Evolutionary conservation across 2,797 vertebrate species (phyloP).

Genomic region (Gambelia wislizenii): DNA sequence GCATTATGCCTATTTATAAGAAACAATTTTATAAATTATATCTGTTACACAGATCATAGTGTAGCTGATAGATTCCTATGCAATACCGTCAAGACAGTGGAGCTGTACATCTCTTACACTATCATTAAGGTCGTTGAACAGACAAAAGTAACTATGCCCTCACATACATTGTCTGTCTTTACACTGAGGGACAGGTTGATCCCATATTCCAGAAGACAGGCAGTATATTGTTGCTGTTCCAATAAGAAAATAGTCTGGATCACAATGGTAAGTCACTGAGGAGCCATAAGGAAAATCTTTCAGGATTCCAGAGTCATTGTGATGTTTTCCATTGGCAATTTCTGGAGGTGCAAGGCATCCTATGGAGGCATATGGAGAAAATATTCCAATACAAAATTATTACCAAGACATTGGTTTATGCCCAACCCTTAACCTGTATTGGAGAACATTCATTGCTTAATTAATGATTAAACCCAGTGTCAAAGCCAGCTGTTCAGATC

Average conservation of each 20-base stretch:
- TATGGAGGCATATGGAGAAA: not conserved
- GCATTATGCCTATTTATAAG: not conserved
- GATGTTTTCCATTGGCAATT: not conserved
- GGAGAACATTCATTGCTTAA: not conserved
- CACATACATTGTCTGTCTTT: not conserved
- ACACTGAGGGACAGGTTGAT: slow-evolving; percentile 53
- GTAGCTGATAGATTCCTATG: not conserved
- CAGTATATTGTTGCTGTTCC: slow-evolving; percentile 68
- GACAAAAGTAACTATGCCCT: not conserved
- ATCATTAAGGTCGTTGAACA: not conserved
- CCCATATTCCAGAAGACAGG: slow-evolving; percentile 72
- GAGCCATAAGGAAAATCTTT: slow-evolving; percentile 26
- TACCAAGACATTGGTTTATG: not conserved
- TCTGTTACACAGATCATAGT: not conserved
- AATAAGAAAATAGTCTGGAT: slow-evolving; percentile 63
- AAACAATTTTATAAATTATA: not conserved
- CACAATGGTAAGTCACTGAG: slow-evolving; percentile 69
- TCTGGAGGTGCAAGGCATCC: slow-evolving; percentile 16
- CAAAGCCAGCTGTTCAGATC: not conserved
- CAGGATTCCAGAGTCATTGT: not conserved
- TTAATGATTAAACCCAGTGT: not conserved
- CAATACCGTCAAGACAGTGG: too few species aligned
- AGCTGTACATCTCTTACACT: not conserved
- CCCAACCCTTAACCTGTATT: not conserved
- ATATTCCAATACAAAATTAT: not conserved